A percentile compares a stretch with the other conserved stretches of the same genome.
Conservation (phyloP, 37 sponge, comb jelly and placozoan species). For the Lycopodina hypogea region DNA sequence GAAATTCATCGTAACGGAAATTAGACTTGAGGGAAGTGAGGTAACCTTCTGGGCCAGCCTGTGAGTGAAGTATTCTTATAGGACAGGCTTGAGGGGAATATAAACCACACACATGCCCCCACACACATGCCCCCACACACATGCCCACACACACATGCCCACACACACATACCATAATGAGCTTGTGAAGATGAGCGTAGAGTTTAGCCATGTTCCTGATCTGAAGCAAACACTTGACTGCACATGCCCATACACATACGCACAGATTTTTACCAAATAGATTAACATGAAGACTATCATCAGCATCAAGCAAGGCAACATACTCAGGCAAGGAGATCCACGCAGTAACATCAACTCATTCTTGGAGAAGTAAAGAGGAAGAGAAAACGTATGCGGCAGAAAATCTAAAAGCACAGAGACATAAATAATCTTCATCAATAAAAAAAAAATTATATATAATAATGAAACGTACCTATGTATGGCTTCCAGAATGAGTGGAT, state of each 20-base stretch:
- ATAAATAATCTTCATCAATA: background rate
- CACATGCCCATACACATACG: background rate
- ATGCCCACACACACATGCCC: background rate
- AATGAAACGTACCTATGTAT: slow-evolving; percentile 60
- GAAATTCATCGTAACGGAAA: slow-evolving; percentile 65
- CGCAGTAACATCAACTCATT: slow-evolving; percentile 54
- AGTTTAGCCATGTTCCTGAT: slow-evolving; percentile 61
- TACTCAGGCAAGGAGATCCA: slow-evolving; percentile 61
- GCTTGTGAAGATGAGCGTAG: slow-evolving; percentile 58
- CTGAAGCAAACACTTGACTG: slow-evolving; percentile 60
- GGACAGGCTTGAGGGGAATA: background rate
- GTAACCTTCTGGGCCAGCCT: slow-evolving; percentile 16
- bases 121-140: background rate
- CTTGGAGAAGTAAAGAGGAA: slow-evolving; percentile 65
- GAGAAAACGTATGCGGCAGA: slow-evolving; percentile 52
- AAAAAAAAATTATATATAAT: background rate
- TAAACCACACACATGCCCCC: background rate
- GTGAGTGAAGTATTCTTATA: background rate
- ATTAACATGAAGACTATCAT: background rate
- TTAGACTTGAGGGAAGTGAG: slow-evolving; percentile 36
- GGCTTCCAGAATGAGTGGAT: slow-evolving; percentile 71
- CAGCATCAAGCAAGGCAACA: background rate
- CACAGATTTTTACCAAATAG: background rate
- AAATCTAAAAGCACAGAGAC: slow-evolving; percentile 35
- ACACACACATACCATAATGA: slow-evolving; percentile 46